Evolutionary conservation across 64 coral and sea anemone genomes (phyloP).

Genomic region (Dendrophyllia cribrosa): DNA sequence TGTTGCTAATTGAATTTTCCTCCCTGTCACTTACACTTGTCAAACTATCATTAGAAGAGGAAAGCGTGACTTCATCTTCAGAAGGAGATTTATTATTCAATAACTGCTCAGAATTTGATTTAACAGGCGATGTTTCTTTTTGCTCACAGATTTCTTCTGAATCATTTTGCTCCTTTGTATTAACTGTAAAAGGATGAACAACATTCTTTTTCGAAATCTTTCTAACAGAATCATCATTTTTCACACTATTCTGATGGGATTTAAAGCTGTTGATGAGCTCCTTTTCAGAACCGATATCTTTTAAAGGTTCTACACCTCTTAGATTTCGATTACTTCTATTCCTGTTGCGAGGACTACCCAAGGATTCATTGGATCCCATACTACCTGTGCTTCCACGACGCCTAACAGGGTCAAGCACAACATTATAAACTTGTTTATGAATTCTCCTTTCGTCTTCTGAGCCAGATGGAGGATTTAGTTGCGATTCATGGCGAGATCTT

Average conservation of each 20-base stretch:
- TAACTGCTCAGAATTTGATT: not conserved
- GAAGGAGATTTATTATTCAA: conserved; percentile 4
- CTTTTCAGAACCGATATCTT: conserved; percentile 71
- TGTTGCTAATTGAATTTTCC: conserved; percentile 44
- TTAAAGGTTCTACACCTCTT: conserved; percentile 72
- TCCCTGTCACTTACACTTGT: conserved; percentile 79
- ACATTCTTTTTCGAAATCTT: conserved; percentile 50
- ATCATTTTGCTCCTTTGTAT: not conserved
- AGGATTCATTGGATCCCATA: conserved; percentile 65
- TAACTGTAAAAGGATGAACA: conserved; percentile 51
- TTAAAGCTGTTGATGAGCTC: conserved; percentile 75
- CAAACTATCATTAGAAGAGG: conserved; percentile 77
- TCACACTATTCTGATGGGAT: conserved; percentile 64
- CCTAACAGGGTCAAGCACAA: conserved; percentile 59
- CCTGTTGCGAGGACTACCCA: conserved; percentile 40
- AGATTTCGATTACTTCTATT: conserved; percentile 62
- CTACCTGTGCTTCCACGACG: conserved; percentile 62
- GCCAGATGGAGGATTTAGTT: conserved; percentile 72
- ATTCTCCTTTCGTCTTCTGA: conserved; percentile 84
- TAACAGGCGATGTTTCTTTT: not conserved
- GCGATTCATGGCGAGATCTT: conserved; percentile 73
- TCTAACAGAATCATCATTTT: conserved; percentile 1
- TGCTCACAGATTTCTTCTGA: not conserved
- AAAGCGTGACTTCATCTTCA: not conserved
- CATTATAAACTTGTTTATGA: conserved; percentile 67